Evolutionary conservation across 2,888 invertebrate species (phyloP).

Genomic region (Heliothis peltigera): DNA sequence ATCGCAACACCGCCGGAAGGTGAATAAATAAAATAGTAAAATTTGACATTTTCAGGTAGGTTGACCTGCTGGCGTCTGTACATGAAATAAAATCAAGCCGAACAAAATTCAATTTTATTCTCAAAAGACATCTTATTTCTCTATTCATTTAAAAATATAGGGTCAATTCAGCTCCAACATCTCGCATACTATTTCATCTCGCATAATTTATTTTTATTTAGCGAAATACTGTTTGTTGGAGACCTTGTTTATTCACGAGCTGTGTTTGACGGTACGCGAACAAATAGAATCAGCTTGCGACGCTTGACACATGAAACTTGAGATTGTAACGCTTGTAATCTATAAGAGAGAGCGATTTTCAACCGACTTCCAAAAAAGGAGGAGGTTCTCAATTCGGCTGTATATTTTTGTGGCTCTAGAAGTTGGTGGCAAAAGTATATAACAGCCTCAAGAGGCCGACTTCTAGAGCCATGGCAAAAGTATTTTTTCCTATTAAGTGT

Average conservation of each 20-base stretch:
- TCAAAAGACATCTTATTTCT: background rate
- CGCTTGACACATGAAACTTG: background rate
- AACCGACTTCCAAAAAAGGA: too few species aligned
- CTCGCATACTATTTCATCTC: background rate
- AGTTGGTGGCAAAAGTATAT: too few species aligned
- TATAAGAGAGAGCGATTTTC: background rate
- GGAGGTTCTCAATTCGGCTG: too few species aligned
- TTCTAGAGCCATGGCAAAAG: too few species aligned
- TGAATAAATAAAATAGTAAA: too few species aligned
- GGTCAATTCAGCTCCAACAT: constrained; percentile 2
- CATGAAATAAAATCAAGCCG: too few species aligned
- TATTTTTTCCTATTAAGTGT: too few species aligned
- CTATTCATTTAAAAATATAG: background rate
- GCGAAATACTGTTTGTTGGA: background rate
- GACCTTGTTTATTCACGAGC: constrained; percentile 2
- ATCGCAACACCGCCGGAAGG: too few species aligned
- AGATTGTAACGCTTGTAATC: background rate
- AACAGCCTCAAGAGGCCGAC: too few species aligned
- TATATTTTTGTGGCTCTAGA: too few species aligned
- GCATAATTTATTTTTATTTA: constrained; percentile 14
- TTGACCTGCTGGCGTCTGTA: too few species aligned
- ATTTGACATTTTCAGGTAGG: too few species aligned
- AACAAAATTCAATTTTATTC: background rate
- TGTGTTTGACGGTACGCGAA: background rate
- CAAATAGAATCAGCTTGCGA: constrained; percentile 2